A percentile compares a stretch with the other conserved stretches of the same genome.
These are phyloP conservation scores for Myotis findleyi DNA, from an alignment of 2,797 vertebrate genomes.

Conservation along the genomic window DNA sequence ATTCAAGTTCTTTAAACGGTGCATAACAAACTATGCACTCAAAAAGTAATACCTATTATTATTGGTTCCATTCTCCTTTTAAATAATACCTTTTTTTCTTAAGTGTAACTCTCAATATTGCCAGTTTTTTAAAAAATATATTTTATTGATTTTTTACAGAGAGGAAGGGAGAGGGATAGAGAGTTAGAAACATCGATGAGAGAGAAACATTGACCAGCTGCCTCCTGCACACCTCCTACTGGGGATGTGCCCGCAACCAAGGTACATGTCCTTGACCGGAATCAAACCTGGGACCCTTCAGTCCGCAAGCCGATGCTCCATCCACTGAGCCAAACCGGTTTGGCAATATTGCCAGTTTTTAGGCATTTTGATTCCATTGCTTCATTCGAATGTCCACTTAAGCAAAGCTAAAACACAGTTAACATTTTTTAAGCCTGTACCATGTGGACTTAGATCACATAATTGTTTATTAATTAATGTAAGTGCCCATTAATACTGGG, in stretches of 20 bases:
- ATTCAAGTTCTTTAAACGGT: background rate
- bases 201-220: too few relatives aligned
- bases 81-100: background rate
- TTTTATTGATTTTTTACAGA: too few relatives aligned
- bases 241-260: too few relatives aligned
- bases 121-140: too few relatives aligned
- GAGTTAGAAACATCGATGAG: too few relatives aligned
- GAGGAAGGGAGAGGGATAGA: too few relatives aligned
- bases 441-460: background rate
- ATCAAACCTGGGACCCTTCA: too few relatives aligned
- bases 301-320: too few relatives aligned
- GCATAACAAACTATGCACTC: background rate
- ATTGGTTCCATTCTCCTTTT: slow-evolving; percentile 15
- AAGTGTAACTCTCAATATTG: background rate
- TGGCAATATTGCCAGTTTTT: background rate
- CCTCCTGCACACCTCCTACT: too few relatives aligned
- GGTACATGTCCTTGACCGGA: too few relatives aligned
- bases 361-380: background rate
- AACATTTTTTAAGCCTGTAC: background rate
- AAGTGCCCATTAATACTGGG: background rate
- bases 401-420: slow-evolving; percentile 6
- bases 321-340: too few relatives aligned
- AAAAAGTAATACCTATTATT: background rate
- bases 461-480: slow-evolving; percentile 14
- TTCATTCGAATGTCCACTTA: slow-evolving; percentile 4